Conservation (phyloP, 2,797 vertebrate genomes). For the Danio tinwini region DNA sequence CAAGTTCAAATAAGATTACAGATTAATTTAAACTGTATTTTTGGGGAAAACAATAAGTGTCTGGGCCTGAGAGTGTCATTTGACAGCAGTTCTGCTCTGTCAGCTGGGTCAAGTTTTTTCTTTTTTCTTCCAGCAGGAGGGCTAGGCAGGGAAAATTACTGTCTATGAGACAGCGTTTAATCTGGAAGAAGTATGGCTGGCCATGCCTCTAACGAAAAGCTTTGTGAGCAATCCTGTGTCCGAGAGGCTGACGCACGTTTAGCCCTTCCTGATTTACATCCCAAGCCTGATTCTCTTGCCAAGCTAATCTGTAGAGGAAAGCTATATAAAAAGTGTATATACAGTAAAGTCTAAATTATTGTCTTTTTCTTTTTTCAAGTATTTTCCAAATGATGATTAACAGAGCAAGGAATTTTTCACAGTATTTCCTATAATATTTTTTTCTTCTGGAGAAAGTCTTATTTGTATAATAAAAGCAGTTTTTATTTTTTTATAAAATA, state of each 20-base stretch:
- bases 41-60: conserved; percentile 5
- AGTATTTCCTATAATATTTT: too few relatives aligned
- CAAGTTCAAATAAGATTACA: not conserved
- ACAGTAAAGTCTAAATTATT: too few relatives aligned
- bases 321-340: not conserved
- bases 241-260: conserved; percentile 40
- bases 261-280: conserved; percentile 50
- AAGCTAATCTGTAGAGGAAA: conserved; percentile 20
- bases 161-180: conserved; percentile 52
- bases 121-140: conserved; percentile 3
- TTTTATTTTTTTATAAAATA: too few relatives aligned
- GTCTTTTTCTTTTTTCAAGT: too few relatives aligned
- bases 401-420: too few relatives aligned
- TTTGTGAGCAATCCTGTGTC: conserved; percentile 46
- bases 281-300: conserved; percentile 13
- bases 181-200: conserved; percentile 55
- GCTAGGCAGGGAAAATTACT: conserved; percentile 16
- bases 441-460: too few relatives aligned
- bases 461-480: too few relatives aligned
- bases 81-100: conserved; percentile 8
- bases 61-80: conserved; percentile 10
- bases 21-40: not conserved
- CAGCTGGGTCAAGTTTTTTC: not conserved
- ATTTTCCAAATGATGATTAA: too few relatives aligned
- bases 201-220: conserved; percentile 50